Evolutionary conservation across 1,140 invertebrate genomes (phyloP), one percentile per base, ranked within the genome.

Genomic region (Hypothenemus hampei): DNA sequence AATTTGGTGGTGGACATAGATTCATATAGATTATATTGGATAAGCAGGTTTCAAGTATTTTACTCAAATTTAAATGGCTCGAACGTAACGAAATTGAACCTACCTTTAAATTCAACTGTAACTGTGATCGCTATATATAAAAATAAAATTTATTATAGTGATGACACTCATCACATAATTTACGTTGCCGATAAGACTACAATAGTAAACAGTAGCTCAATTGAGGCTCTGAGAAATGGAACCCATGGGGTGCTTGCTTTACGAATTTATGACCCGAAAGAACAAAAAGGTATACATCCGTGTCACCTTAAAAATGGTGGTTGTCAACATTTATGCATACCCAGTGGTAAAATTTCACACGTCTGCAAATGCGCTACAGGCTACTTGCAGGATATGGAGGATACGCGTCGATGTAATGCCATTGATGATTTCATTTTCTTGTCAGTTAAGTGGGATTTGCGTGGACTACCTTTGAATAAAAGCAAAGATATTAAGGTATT

Each of bases 281-380:
- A 79, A 36, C 82, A 87, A 71, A 73, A 65, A 36, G 43, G 53
- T 10, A 68, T 60, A 67, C 86, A 80, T 64, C 70, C 60, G 0
- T 81, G 79, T 59, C 65, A 67, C 65, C 77, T 66, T 4, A 76
- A 81, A 45, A 81, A 78, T 61, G 78, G 80, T 26, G 76, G 75
- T 22, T 92, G 89, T 69, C 76, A 83, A 52, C 89, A 93, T 70
- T 71, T 93, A 2, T 94, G 91, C 71, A 69, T 94, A 44, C 84
- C 89, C 8, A 73, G 77, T 15, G 79, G 78, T 1, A 49, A 63
- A 7, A 72, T 65, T 0, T 70, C 72, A 8, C 75, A 78, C 58
- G 75, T 76, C 1, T 93, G 90, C 69, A 78, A 75, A 45, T 94
- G 90, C 72, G 85, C 89, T 2, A 77, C 82, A 21, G 90, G 91